Evolutionary conservation across 2,888 invertebrate species (phyloP).

Genomic region (Drosophila engyochracea): DNA sequence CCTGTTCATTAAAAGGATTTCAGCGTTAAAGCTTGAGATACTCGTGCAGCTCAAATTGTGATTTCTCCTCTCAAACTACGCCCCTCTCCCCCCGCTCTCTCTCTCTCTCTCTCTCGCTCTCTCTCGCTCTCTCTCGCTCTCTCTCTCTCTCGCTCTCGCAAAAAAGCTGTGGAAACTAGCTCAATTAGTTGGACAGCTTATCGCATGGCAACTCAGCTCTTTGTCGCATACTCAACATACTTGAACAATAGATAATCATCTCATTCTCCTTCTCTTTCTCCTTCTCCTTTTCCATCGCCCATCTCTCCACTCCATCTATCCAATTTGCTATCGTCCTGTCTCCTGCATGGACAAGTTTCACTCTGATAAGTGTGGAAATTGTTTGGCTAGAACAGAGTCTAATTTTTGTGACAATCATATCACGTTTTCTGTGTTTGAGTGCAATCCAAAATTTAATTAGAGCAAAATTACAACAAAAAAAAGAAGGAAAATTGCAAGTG

Average conservation of each 20-base stretch:
- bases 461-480: neutral
- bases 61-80: neutral
- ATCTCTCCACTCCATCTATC: neutral
- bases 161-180: constrained; percentile 24
- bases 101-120: neutral
- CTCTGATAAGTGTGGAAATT: neutral
- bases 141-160: neutral
- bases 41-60: constrained; percentile 27
- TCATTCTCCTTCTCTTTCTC: neutral
- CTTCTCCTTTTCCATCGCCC: too few species aligned
- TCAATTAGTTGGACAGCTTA: constrained; percentile 42
- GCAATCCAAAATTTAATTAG: neutral
- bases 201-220: constrained; percentile 24
- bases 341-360: neutral
- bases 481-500: neutral
- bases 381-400: neutral
- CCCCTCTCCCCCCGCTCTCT: rapidly evolving
- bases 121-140: neutral
- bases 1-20: constrained; percentile 5
- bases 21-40: constrained; percentile 42
- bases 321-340: neutral
- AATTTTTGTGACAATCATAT: neutral
- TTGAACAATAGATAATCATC: constrained; percentile 16
- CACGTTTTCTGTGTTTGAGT: neutral
- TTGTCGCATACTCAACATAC: constrained; percentile 24